Base-by-base conservation (phyloP, 2,797 vertebrate genomes). In the Chiroxiphia lanceolata region DNA sequence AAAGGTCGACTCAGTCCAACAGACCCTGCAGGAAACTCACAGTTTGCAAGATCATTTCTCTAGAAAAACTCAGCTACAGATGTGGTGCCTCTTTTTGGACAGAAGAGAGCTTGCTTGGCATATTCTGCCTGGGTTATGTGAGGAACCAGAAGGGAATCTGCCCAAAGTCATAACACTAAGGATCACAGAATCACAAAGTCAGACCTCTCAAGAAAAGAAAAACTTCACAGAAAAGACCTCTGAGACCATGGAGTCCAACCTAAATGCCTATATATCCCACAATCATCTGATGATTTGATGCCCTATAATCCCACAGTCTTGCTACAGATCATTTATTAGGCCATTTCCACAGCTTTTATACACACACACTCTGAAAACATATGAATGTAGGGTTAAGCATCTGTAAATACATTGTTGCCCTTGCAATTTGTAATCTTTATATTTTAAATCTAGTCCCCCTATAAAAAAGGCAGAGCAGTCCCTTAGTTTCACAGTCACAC, bases 1-100 rank as follows among this genome's bases (percentile, higher is more conserved):
- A 96, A 92, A 95, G 81, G 59, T 81, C 82, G 83, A 8, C 54
- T 80, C 87, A 93, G 91, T 87, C 69, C 80, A 84, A 61, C 40
- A 59, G 47, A 83, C 42, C 83, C 51, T 59, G 50, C 65, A 94
- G 77, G 84, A 95, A 89, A 29, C 15, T 54, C 20, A 19, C 75
- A 75, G 93, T 96, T 69, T 94, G 45, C 71, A 87, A 42, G 70
- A 90, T 48, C 63, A 29, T 91, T 96, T 92, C 87, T 78, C 71
- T 27, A 71, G 61, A 51, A 95, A 95, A 94, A 77, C 50, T 71
- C 65, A 87, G 2, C 70, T 87, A 4, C 78, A 84, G 87, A 60
- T 15, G 42, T 31, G 42, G 18, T 10, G 42, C 47, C 78, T 95
- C 76, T 20, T 83, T 97, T 90, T 91, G 87, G 61, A 57, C 34